Base-by-base conservation (phyloP, 2,888 invertebrate genomes). In the Lysandra coridon region DNA sequence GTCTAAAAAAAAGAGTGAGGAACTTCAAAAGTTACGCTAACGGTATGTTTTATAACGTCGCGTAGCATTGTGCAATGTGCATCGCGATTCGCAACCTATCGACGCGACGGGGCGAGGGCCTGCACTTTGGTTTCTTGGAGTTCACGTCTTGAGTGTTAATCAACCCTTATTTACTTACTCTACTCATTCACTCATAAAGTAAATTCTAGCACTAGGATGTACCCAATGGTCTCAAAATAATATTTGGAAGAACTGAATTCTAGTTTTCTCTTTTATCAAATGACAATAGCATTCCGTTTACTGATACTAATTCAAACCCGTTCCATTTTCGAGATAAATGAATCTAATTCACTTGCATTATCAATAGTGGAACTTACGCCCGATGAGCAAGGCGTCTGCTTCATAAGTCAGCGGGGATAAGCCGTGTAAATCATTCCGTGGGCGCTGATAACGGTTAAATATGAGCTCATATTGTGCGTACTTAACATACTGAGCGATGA, bases 371-470 rank as follows among this genome's bases (percentile, higher is more conserved):
- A 57, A 76, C 57, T 76, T 76, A 57, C 57, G 33, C 75, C 75
- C 49, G 17, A 75, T 76, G 78, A 81, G 78, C 77, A 73, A 62
- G 78, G 80, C 80, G 80, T 83, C 79, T 79, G 81, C 80, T 82
- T 83, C 84, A 84, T 85, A 91, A 92, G 91, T 92, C 89, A 91
- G 86, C 85, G 83, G 85, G 91, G 92, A 92, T 92, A 92, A 91
- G 89, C 92, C 83, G 85, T 90, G 91, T 92, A 93, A 94, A 93
- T 94, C 92, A 93, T 91, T 85, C 86, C 81, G 85, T 91, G 89
- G 90, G 91, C 86, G 86, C 84, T 87, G 93, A 93, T 94, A 94
- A 90, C 91, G 90, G 88, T 92, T 93, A 93, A 92, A 93, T 94
- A 94, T 92, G 90, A 90, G 88, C 88, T 90, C 89, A 88, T 89